These are phyloP conservation scores for Achroia grisella DNA, from an alignment of 1,140 invertebrate genomes.

Conservation along the genomic window DNA sequence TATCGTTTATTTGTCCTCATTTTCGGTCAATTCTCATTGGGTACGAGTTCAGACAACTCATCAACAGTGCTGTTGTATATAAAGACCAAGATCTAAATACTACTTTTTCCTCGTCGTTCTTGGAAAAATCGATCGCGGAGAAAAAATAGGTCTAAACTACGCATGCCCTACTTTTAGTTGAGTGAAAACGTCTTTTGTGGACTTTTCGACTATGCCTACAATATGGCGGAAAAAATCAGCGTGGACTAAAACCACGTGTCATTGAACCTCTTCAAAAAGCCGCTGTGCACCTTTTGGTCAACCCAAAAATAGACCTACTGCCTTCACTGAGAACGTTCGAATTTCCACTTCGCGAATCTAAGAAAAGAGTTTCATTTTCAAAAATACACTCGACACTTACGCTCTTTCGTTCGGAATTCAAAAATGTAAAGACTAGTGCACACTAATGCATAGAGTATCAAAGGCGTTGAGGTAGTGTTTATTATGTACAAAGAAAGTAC, in stretches of 20 bases:
- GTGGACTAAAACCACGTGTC: constrained; percentile 59
- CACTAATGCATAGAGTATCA: constrained; percentile 29
- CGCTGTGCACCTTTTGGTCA: constrained; percentile 20
- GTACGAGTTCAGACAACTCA: constrained; percentile 37
- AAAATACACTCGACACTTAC: constrained; percentile 47
- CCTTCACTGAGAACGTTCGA: constrained; percentile 20
- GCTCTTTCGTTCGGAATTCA: constrained; percentile 43
- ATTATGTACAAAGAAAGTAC: constrained; percentile 60
- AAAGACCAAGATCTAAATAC: constrained; percentile 14
- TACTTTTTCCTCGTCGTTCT: constrained; percentile 34
- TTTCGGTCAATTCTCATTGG: constrained; percentile 42
- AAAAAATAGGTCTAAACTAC: constrained; percentile 32
- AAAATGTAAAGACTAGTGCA: constrained; percentile 53
- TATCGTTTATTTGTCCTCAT: constrained; percentile 51
- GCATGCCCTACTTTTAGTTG: constrained; percentile 57
- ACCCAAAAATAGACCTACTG: constrained; percentile 27
- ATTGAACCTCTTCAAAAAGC: constrained; percentile 64
- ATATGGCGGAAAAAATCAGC: constrained; percentile 51
- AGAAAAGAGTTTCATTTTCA: constrained; percentile 51
- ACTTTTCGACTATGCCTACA: constrained; percentile 41
- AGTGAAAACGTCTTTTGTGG: constrained; percentile 57
- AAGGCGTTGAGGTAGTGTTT: constrained; percentile 37
- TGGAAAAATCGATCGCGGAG: constrained; percentile 42
- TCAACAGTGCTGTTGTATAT: constrained; percentile 12
- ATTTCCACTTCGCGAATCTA: constrained; percentile 19